Base-by-base conservation (phyloP, 30 jellyfish, hydroid and myxozoan species). In the Clytia hemisphaerica region DNA sequence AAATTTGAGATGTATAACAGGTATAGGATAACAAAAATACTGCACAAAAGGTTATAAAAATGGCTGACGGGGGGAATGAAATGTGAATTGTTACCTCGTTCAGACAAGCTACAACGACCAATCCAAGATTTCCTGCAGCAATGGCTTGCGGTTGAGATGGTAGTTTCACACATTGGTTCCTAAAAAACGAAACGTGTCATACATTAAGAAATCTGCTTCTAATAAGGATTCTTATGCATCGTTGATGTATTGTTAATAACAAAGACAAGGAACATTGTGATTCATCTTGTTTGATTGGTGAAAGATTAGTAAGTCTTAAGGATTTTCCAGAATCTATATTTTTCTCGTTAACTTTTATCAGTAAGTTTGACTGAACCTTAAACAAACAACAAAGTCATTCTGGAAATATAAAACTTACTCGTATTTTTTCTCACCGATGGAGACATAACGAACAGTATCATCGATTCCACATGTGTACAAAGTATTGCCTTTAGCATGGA, bases 391-490 rank as follows among this genome's bases (percentile, higher is more conserved):
- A n/a, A n/a, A n/a, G n/a, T n/a, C n/a, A n/a, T n/a, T n/a, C n/a
- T n/a, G n/a, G n/a, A n/a, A n/a, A n/a, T n/a, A 9, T 26, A 24
- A 22, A 4, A 63, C 93, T 69, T 62, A 89, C 98, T 72, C 69
- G 84, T 59, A 91, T 66, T 83, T 86, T 46, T 73, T 66, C 33
- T 85, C 93, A 42, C 87, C 75, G 37, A 82, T 71, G 40, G 78
- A 48, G 53, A 83, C 71, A 71, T 40, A 72, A 32, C 93, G 50
- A 24, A 91, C 93, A 9, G 93, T 91, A 55, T 92, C 96, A 63
- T 85, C 99, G 93, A 92, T 77, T 9, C 97, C 95, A 70, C 96
- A 84, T 19, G 96, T 54, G 19, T 72, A 64, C 60, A 83, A 46
- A 34, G 44, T 32, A 70, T 73, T 80, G 7, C 74, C 92, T 40